These are phyloP conservation scores for Yoshiicerus persimilis DNA, from an alignment of 1,140 invertebrate species.

Conservation along the genomic window DNA sequence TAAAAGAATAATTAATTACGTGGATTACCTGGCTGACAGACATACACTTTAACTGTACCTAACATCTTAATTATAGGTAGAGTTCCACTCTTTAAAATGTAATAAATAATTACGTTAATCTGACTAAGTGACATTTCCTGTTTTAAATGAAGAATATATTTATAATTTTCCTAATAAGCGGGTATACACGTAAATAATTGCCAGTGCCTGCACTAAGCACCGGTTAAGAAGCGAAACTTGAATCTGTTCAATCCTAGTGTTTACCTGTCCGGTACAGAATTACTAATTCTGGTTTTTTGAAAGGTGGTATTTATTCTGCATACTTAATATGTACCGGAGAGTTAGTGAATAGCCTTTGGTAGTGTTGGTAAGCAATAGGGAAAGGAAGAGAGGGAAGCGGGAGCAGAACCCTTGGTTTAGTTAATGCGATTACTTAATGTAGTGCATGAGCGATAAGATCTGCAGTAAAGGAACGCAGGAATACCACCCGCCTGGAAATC, in stretches of 20 bases:
- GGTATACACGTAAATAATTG: neutral
- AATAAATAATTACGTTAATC: neutral
- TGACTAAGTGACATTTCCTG: neutral
- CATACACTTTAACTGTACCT: neutral
- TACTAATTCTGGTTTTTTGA: neutral
- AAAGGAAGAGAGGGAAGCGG: neutral
- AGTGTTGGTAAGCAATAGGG: neutral
- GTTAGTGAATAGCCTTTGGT: neutral
- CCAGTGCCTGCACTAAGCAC: neutral
- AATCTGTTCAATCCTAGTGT: too few species aligned
- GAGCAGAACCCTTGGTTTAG: neutral
- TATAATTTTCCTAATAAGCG: neutral
- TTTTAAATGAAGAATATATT: neutral
- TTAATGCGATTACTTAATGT: conserved; percentile 17
- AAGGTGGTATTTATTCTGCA: neutral
- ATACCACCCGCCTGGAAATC: neutral
- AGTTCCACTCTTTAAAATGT: neutral
- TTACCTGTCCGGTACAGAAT: neutral
- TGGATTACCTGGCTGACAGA: neutral
- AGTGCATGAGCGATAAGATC: conserved; percentile 15
- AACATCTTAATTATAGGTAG: neutral
- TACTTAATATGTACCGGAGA: neutral
- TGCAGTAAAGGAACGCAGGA: neutral
- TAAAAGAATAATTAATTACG: neutral
- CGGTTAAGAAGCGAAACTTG: too few species aligned